Conservation (phyloP, 2,888 invertebrate genomes). For the Lamellibrachia satsuma region DNA sequence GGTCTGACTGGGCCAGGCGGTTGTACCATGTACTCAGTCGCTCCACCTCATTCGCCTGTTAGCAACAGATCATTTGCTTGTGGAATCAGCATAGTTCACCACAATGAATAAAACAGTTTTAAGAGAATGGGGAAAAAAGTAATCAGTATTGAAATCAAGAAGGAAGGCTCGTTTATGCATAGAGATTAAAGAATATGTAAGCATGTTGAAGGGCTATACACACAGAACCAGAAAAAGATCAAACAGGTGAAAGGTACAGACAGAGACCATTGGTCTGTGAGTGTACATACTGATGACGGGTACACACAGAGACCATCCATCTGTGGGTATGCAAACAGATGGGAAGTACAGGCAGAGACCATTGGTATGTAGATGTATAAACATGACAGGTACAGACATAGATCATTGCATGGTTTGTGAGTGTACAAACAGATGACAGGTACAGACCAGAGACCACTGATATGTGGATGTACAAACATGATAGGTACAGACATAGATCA, state of each 20-base stretch:
- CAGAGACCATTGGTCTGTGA: neutral
- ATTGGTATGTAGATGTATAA: neutral
- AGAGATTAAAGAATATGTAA: neutral
- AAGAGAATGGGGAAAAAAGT: too few relatives aligned
- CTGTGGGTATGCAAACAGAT: neutral
- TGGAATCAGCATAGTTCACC: too few relatives aligned
- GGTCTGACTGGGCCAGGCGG: conserved; percentile 82
- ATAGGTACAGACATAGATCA: neutral
- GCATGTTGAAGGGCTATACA: neutral
- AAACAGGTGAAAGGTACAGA: neutral
- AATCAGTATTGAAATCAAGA: too few relatives aligned
- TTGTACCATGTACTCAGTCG: conserved; percentile 94
- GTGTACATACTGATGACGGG: neutral
- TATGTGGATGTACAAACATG: neutral
- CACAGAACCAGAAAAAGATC: too few relatives aligned
- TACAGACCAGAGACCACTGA: neutral
- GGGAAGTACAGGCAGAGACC: neutral
- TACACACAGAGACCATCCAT: neutral
- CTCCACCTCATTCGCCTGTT: conserved; percentile 79
- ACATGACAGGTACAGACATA: neutral
- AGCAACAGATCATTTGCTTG: neutral
- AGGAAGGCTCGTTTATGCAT: too few relatives aligned
- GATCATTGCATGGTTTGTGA: neutral
- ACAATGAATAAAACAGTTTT: too few relatives aligned
- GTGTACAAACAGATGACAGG: neutral